These are phyloP conservation scores for Cheirogaleus medius DNA, from an alignment of 2,113 vertebrate genomes.

Conservation along the genomic window DNA sequence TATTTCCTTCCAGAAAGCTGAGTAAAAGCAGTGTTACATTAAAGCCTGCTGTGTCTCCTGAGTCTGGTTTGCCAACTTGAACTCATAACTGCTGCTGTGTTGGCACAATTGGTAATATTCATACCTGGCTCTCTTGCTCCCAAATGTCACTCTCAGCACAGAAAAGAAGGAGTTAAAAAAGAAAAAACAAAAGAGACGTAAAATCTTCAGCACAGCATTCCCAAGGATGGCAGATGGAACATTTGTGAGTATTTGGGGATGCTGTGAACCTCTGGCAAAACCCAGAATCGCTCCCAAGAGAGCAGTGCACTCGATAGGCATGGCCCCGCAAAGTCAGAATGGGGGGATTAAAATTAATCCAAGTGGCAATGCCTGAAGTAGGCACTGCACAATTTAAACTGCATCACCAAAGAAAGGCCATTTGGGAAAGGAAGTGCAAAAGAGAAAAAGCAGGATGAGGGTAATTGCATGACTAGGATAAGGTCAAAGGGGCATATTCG, in stretches of 20 bases:
- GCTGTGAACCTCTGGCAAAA: conserved; percentile 1
- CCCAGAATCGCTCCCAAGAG: neutral
- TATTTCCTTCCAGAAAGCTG: neutral
- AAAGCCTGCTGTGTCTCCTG: neutral
- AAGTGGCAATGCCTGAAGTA: conserved; percentile 31
- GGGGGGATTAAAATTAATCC: conserved; percentile 66
- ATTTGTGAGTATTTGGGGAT: neutral
- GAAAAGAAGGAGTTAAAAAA: neutral
- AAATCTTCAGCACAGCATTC: neutral
- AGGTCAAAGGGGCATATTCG: conserved; percentile 65
- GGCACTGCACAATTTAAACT: conserved; percentile 59
- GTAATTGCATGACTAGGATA: conserved; percentile 68
- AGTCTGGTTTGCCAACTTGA: neutral
- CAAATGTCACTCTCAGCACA: neutral
- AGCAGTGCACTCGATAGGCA: neutral
- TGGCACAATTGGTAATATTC: neutral
- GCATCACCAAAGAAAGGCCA: conserved; percentile 64
- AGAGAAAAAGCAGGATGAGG: conserved; percentile 67
- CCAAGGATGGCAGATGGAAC: conserved; percentile 5
- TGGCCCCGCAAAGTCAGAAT: conserved; percentile 3
- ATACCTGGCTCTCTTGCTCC: neutral
- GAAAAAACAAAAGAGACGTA: neutral
- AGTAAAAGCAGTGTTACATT: neutral
- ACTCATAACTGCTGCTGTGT: neutral
- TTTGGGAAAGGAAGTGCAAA: conserved; percentile 68